Evolutionary conservation across 2,113 vertebrate species (phyloP).

Genomic region (Amphiprion ocellaris): DNA sequence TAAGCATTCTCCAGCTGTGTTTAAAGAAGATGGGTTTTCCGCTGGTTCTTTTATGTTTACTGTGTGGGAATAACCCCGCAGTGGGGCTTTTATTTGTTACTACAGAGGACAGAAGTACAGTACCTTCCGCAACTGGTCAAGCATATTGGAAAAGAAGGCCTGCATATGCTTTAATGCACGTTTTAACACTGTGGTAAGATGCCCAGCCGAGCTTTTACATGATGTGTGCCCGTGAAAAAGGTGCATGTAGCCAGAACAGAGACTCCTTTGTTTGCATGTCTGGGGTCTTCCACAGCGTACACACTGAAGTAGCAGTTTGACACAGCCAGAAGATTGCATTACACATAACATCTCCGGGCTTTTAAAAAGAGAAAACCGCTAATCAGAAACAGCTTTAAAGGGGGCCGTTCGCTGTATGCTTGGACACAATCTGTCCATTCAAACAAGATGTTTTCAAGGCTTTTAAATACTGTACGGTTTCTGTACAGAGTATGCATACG

Average conservation of each 20-base stretch:
- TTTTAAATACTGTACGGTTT: constrained; percentile 61
- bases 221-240: constrained; percentile 72
- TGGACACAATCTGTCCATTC: constrained; percentile 73
- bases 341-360: constrained; percentile 80
- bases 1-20: constrained; percentile 18
- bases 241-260: constrained; percentile 77
- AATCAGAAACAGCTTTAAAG: constrained; percentile 81
- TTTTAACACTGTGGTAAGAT: constrained; percentile 56
- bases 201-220: constrained; percentile 52
- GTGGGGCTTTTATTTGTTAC: constrained; percentile 12
- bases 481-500: constrained; percentile 31
- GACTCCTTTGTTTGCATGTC: constrained; percentile 77
- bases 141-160: constrained; percentile 31
- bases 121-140: constrained; percentile 27
- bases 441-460: constrained; percentile 69
- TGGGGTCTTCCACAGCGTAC: constrained; percentile 70
- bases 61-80: constrained; percentile 3
- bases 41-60: constrained; percentile 7
- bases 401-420: constrained; percentile 64
- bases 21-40: not conserved
- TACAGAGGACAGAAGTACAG: constrained; percentile 19
- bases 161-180: constrained; percentile 39
- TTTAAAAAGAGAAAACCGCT: constrained; percentile 76
- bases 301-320: constrained; percentile 75
- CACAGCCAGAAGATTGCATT: constrained; percentile 79